Base-by-base conservation (phyloP, 2,888 invertebrate genomes). In the Rotaria macrura region DNA sequence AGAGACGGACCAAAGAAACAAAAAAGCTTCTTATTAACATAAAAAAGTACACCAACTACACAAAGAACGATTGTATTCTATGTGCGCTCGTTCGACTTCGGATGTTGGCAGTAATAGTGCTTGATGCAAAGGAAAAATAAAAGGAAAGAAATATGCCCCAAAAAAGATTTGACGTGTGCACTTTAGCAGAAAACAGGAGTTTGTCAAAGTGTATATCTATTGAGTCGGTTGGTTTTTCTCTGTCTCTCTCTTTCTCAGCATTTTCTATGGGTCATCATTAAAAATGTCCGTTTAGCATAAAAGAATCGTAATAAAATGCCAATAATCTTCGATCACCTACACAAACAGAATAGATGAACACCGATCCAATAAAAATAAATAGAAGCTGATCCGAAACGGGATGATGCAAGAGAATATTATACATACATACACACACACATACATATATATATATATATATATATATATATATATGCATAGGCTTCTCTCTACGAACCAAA, bases 381-480 rank as follows among this genome's bases (percentile, higher is more conserved):
- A 65, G 65, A 65, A 65, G 34, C 17, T 65, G 14, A 34, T 65
- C 34, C 34, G 20, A 65, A 65, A 34, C 7, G 20, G 38, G 65
- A 65, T 65, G 65, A 65, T 65, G 65, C 65, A 65, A 65, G 65
- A 65, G 34, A 65, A 65, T 65, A 65, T 65, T 49, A 49, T 47
- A 47, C 14, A 65, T 65, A 34, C 34, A 34, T 65, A 34, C 34
- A 65, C 34, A 65, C 20, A 34, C 38, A 20, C n/a, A n/a, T n/a
- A n/a, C n/a, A n/a, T n/a, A n/a, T n/a, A n/a, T n/a, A n/a, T n/a
- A n/a, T n/a, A n/a, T n/a, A n/a, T n/a, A n/a, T n/a, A n/a, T n/a
- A n/a, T n/a, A 47, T 47, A 65, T 65, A 34, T 65, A 34, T 65
- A 34, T 65, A 65, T 65, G 34, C 20, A 34, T 65, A 20, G 65